Evolutionary conservation across 2,888 invertebrate genomes (phyloP).

Genomic region (Bombylius discolor): DNA sequence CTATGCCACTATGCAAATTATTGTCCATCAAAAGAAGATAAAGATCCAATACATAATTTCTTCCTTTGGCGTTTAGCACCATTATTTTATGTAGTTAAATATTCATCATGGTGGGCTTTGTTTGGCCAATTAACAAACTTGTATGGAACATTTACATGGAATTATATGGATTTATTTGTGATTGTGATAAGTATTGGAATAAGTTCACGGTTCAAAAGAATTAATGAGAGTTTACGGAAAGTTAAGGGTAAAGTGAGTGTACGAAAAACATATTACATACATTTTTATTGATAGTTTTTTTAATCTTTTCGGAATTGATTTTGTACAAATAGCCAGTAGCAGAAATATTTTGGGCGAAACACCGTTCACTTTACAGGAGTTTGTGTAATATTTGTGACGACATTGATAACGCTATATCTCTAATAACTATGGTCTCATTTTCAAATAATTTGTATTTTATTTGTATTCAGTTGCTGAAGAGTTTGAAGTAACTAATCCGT

Average conservation of each 20-base stretch:
- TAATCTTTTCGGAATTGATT: neutral
- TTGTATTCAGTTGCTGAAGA: conserved; percentile 43
- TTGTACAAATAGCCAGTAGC: conserved; percentile 23
- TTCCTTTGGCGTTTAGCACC: conserved; percentile 23
- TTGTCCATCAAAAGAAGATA: conserved; percentile 21
- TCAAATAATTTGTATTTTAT: conserved; percentile 46
- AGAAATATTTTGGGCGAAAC: conserved; percentile 38
- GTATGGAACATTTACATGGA: conserved; percentile 56
- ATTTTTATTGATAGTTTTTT: too few species aligned
- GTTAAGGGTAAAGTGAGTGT: conserved; percentile 39
- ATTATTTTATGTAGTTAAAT: conserved; percentile 24
- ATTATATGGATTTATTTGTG: conserved; percentile 58
- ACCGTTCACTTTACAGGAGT: conserved; percentile 40
- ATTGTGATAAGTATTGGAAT: conserved; percentile 59
- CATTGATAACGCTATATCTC: conserved; percentile 40
- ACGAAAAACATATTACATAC: neutral
- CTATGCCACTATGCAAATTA: conserved; percentile 21
- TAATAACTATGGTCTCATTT: conserved; percentile 42
- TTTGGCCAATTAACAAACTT: conserved; percentile 39
- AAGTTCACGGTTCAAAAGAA: conserved; percentile 48
- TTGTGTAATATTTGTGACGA: conserved; percentile 39
- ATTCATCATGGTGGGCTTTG: conserved; percentile 21
- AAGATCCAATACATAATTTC: conserved; percentile 27
- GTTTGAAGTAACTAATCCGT: conserved; percentile 33
- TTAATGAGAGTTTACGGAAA: conserved; percentile 41